A percentile compares a stretch with the other conserved stretches of the same genome.
phyloP scores from a whole-genome alignment of 1,140 invertebrate species.

The Scaptomyza hsui region DNA sequence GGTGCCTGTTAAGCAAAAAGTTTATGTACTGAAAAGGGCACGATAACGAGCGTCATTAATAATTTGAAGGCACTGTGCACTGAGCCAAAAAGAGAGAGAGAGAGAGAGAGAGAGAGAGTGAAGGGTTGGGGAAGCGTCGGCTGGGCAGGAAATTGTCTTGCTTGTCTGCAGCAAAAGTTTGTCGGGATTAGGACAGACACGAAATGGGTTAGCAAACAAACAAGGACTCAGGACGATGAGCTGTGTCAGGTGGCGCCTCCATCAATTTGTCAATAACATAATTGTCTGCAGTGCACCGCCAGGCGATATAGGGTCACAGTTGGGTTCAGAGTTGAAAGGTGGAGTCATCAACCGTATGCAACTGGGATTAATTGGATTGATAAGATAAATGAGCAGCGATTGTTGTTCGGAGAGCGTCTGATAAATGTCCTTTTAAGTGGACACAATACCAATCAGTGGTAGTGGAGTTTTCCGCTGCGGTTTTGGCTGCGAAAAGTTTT shows the following conservation, averaged over 20 bases:
- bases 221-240: slow-evolving; percentile 17
- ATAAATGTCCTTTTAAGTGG: slow-evolving; percentile 76
- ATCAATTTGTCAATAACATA: slow-evolving; percentile 80
- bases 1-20: slow-evolving; percentile 68
- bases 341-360: slow-evolving; percentile 34
- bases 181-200: slow-evolving; percentile 64
- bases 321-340: slow-evolving; percentile 4
- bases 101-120: not conserved
- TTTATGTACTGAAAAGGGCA: slow-evolving; percentile 83
- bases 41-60: slow-evolving; percentile 83
- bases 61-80: slow-evolving; percentile 68
- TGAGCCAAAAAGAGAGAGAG: not conserved
- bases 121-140: not conserved
- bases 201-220: slow-evolving; percentile 59
- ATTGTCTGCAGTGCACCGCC: slow-evolving; percentile 60
- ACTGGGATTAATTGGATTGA: slow-evolving; percentile 80
- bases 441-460: slow-evolving; percentile 25
- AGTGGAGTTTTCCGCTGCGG: not conserved
- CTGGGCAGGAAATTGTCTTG: slow-evolving; percentile 62
- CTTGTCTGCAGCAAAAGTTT: slow-evolving; percentile 58
- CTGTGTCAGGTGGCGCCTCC: slow-evolving; percentile 32
- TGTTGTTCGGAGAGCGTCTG: slow-evolving; percentile 51
- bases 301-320: not conserved
- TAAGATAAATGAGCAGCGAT: slow-evolving; percentile 80
- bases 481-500: slow-evolving; percentile 47